Base-by-base conservation (phyloP, 2,113 vertebrate genomes). In the Craseonycteris thonglongyai region DNA sequence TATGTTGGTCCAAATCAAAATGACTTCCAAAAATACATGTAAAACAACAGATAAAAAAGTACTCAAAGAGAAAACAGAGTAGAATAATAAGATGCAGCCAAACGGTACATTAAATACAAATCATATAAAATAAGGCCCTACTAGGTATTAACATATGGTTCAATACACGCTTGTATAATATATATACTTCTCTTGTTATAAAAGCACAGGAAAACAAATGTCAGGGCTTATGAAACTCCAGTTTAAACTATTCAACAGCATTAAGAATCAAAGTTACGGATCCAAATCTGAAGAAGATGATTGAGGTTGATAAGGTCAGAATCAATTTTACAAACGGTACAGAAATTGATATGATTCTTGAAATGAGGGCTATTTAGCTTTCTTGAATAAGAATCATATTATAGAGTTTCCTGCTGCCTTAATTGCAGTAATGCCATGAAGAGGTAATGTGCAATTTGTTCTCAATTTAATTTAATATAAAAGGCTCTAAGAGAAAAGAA, bases 251-350 rank as follows among this genome's bases (percentile, higher is more conserved):
- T 97, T 96, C 78, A 81, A n/a, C 4, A 93, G 66, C 3, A 2
- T 94, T 95, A 97, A 90, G 71, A 96, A 95, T 95, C 97, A 61
- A 97, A 97, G 97, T 97, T 97, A 97, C 96, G 93, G 96, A 97
- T 96, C 93, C 95, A 85, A 96, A 97, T 97, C 95, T 90, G 93
- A 96, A 97, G 94, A 95, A 95, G 91, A 95, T 74, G 45, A 58
- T 95, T 93, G 54, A 97, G 19, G 38, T 76, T 95, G 80, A 96
- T 90, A 96, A 96, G 95, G 94, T 98, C 95, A 98, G 49, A 96
- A 97, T 75, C 78, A 95, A 93, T 98, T 98, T 97, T 97, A 94
- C 86, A 98, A 96, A 90, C 97, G 93, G 71, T 91, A 96, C 59
- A 95, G 95, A 97, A 94, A 98, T 96, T 96, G 61, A 95, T 97